Evolutionary conservation across 92 coral and sea anemone genomes (phyloP).

Genomic region (Meandrina meandrites): DNA sequence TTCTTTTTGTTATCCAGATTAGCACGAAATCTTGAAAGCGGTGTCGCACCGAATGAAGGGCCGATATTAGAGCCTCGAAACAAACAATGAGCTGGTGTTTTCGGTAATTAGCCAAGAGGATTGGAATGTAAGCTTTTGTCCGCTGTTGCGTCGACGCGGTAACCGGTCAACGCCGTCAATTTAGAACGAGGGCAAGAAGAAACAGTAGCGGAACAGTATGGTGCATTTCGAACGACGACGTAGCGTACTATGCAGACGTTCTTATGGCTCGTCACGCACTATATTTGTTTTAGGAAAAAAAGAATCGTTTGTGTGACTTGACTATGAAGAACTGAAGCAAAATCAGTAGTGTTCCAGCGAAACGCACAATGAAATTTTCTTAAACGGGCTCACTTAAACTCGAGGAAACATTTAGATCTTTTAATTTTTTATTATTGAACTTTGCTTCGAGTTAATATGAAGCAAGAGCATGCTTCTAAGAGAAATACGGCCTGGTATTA

Average conservation of each 20-base stretch:
- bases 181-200: neutral
- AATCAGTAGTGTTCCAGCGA: neutral
- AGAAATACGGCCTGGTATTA: neutral
- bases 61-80: slow-evolving; percentile 28
- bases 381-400: neutral
- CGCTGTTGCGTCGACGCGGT: slow-evolving; percentile 18
- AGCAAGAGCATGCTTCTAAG: neutral
- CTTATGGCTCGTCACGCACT: no score
- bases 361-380: neutral
- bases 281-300: neutral
- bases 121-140: slow-evolving; percentile 12
- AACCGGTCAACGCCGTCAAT: neutral
- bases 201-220: neutral
- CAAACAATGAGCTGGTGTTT: slow-evolving; percentile 37
- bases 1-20: slow-evolving; percentile 33
- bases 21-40: slow-evolving; percentile 32
- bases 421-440: neutral
- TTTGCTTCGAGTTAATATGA: neutral
- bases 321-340: neutral
- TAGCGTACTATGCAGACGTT: no score
- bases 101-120: slow-evolving; percentile 32
- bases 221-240: no score
- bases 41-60: slow-evolving; percentile 23
- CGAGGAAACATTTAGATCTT: neutral
- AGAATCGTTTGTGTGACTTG: neutral